Conservation (phyloP, 2,797 vertebrate species). For the Pseudocheirus occidentalis region DNA sequence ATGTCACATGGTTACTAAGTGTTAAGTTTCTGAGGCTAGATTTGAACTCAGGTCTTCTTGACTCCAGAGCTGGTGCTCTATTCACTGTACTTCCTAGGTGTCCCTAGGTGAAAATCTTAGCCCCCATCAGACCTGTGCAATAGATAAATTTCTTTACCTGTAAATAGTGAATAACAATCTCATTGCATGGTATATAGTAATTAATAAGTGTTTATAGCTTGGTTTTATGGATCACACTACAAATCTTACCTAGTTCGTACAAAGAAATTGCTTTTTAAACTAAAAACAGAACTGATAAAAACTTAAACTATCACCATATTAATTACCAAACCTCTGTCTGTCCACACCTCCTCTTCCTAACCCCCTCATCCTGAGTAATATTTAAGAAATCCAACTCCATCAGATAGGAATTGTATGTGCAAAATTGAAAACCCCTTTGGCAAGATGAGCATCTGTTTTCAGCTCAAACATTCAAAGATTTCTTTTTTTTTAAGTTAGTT, state of each 20-base stretch:
- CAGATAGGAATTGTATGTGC: neutral
- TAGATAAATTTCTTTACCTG: neutral
- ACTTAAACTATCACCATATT: neutral
- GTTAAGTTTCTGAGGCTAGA: no score
- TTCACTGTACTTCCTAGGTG: no score
- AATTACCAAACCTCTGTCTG: neutral
- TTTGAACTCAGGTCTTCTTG: no score
- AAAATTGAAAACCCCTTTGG: neutral
- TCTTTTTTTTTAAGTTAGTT: conserved; percentile 10
- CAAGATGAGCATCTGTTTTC: neutral
- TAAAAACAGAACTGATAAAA: neutral
- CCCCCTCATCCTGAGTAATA: neutral
- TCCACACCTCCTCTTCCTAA: neutral
- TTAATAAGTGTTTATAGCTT: neutral
- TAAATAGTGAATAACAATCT: neutral
- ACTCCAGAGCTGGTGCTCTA: no score
- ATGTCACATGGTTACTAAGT: no score
- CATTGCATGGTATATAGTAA: neutral
- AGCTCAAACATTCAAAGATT: neutral
- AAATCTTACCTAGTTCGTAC: neutral
- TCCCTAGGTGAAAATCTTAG: neutral
- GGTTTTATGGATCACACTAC: neutral
- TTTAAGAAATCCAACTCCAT: neutral
- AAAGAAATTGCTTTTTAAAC: neutral
- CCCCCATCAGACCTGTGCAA: neutral